Evolutionary conservation across 2,113 vertebrate species (phyloP).

Genomic region (Mirounga angustirostris): DNA sequence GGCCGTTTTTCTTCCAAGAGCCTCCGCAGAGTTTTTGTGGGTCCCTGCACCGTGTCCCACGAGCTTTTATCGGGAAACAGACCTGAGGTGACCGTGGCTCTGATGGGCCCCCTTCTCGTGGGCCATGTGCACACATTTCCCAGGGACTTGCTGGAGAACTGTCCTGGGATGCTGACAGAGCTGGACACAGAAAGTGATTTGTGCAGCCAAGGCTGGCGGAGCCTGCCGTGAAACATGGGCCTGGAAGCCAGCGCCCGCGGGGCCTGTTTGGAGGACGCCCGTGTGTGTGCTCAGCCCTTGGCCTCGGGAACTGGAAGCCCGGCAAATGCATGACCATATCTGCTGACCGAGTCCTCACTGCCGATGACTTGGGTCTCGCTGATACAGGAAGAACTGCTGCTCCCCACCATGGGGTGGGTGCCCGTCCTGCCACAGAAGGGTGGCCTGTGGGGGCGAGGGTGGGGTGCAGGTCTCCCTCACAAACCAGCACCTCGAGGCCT

Average conservation of each 20-base stretch:
- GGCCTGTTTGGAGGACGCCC: slow-evolving; percentile 75
- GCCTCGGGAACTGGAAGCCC: slow-evolving; percentile 61
- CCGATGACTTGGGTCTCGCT: slow-evolving; percentile 20
- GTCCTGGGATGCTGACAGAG: slow-evolving; percentile 56
- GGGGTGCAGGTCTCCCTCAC: background rate
- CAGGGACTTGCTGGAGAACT: background rate
- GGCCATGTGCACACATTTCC: background rate
- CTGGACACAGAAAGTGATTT: background rate
- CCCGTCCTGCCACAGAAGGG: background rate
- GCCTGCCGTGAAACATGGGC: slow-evolving; percentile 39
- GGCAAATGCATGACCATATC: slow-evolving; percentile 70
- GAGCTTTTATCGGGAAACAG: slow-evolving; percentile 72
- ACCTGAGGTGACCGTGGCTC: slow-evolving; percentile 66
- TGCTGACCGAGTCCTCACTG: slow-evolving; percentile 74
- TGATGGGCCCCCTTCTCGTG: background rate
- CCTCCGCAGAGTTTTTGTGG: slow-evolving; percentile 76
- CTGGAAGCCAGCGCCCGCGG: slow-evolving; percentile 57
- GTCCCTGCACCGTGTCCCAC: slow-evolving; percentile 52
- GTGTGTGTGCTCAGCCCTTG: slow-evolving; percentile 68
- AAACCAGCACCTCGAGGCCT: background rate
- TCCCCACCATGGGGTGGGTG: background rate
- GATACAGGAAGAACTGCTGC: slow-evolving; percentile 42
- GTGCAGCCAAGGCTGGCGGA: background rate
- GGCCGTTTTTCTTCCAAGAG: slow-evolving; percentile 77
- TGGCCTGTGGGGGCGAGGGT: fast-evolving